phyloP scores from a whole-genome alignment of 2,797 vertebrate species.

The Lacerta agilis region DNA sequence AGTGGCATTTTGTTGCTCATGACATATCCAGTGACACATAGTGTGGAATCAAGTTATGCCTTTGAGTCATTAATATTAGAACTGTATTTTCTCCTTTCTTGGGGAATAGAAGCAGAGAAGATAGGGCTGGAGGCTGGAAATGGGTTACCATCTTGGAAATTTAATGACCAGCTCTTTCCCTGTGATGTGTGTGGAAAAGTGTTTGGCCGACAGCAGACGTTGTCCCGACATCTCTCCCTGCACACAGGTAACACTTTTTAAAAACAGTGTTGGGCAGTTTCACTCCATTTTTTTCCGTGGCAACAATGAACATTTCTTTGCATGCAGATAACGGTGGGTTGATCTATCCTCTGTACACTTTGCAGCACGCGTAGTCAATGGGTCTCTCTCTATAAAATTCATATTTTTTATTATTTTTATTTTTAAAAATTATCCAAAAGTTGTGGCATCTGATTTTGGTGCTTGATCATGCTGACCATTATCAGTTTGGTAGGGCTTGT shows the following conservation, averaged over 20 bases:
- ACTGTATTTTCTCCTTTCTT: slow-evolving; percentile 60
- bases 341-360: not conserved
- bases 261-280: not conserved
- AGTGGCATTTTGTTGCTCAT: not conserved
- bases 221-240: slow-evolving; percentile 95
- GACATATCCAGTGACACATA: slow-evolving; percentile 20
- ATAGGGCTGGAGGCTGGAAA: slow-evolving; percentile 88
- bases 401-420: not conserved
- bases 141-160: slow-evolving; percentile 90
- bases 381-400: not conserved
- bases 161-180: slow-evolving; percentile 95
- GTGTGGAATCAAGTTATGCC: slow-evolving; percentile 44
- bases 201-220: slow-evolving; percentile 96
- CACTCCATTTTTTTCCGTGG: not conserved
- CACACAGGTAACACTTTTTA: slow-evolving; percentile 88
- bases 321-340: not conserved
- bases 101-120: slow-evolving; percentile 87
- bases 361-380: not conserved
- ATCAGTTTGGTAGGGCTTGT: not conserved
- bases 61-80: slow-evolving; percentile 38
- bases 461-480: not conserved
- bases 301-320: not conserved
- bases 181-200: slow-evolving; percentile 97
- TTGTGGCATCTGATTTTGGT: not conserved
- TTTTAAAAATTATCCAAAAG: too few species aligned